Percentiles rank a stretch among this genome's conserved stretches.
Conservation (phyloP, 1,140 invertebrate species). For the Paraescarpia echinospica region DNA sequence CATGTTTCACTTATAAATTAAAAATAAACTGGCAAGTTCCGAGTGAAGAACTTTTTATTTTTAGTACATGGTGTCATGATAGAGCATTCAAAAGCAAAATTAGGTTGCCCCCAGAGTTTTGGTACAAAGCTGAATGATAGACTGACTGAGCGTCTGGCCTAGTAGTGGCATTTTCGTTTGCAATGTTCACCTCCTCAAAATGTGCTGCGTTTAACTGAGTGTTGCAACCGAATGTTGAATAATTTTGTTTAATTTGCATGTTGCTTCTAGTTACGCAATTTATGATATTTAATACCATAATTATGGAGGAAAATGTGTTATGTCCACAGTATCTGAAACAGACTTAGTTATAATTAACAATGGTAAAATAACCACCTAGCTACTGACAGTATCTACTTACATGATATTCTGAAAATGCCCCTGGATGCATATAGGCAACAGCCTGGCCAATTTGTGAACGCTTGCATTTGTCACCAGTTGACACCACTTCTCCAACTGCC, state of each 20-base stretch:
- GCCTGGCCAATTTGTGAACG: constrained; percentile 41
- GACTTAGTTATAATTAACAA: no score
- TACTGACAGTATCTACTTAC: constrained; percentile 30
- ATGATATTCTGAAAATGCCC: constrained; percentile 49
- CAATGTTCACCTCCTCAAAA: neutral
- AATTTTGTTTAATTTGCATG: neutral
- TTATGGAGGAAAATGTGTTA: neutral
- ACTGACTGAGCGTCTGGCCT: no score
- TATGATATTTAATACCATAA: neutral
- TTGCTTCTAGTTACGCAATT: neutral
- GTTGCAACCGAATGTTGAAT: no score
- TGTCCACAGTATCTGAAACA: no score
- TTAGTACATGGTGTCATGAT: no score
- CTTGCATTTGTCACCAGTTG: constrained; percentile 36
- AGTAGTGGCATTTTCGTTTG: neutral
- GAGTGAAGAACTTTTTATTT: no score
- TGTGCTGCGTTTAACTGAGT: neutral
- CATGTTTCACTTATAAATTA: no score
- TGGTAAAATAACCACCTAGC: neutral
- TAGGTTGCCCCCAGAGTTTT: no score
- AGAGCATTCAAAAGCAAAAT: no score
- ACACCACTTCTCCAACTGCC: constrained; percentile 49
- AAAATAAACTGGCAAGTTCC: no score
- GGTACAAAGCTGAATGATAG: no score
- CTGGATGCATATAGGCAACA: constrained; percentile 44